Evolutionary conservation across 1,140 invertebrate genomes (phyloP), one percentile per base, ranked within the genome.

Genomic region (Pteromalus puparum): DNA sequence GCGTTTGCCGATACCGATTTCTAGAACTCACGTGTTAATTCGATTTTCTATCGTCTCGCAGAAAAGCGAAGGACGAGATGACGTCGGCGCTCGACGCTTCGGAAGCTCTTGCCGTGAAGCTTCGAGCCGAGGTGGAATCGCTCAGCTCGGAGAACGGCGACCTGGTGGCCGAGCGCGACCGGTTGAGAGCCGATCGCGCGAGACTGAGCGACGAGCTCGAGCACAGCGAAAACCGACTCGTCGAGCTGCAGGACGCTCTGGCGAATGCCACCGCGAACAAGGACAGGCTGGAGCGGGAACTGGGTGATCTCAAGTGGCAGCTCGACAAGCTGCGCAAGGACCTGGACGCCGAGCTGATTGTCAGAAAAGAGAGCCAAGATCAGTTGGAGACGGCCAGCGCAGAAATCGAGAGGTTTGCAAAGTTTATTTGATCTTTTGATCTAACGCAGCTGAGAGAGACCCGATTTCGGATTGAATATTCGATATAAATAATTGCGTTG

Each of bases 261-360:
- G 28, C 70, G 7, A 65, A 9, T n/a, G 21, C 26, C 21, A 7
- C 15, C 26, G 7, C 5, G 0, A 73, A 89, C 24, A 84, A 86
- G 30, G 80, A 79, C 2, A 73, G 42, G 2, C 53, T 87, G 6
- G 85, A 83, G 68, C 85, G 61, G 0, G 48, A 86, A 74, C 72
- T 87, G 2, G 80, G 68, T 7, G 30, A 82, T 2, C 38, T 83
- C 30, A 83, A 83, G 48, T 84, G 82, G 82, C 82, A 84, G 24
- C 24, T 84, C 9, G 26, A 84, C 15, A 79, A 84, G 38, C 10
- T 85, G 15, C 87, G 84, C 65, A 68, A 78, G 48, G 84, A 87
- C 48, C 21, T 85, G 0, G 76, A 53, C n/a, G 73, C 76, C 9
- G 86, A 83, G 65, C n/a, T 80, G 13, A 46, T 26, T 5, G 28